Conservation (phyloP, 2,113 vertebrate genomes). For the Rutilus rutilus region DNA sequence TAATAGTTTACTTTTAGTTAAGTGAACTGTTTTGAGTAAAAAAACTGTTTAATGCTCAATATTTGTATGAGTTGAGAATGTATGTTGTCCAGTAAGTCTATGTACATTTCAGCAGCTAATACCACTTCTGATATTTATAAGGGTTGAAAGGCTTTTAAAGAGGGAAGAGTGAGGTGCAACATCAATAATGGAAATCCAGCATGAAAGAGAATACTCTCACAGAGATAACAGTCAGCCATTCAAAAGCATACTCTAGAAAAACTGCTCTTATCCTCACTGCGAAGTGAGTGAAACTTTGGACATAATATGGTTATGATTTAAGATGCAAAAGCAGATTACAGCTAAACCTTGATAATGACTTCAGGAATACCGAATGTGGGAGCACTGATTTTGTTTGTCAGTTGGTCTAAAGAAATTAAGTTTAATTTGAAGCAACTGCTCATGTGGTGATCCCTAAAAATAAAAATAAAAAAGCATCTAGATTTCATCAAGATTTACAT, state of each 20-base stretch:
- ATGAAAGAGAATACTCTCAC: constrained; percentile 57
- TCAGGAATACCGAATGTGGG: not conserved
- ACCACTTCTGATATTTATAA: constrained; percentile 57
- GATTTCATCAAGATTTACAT: no score
- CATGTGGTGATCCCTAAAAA: not conserved
- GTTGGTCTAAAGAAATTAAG: not conserved
- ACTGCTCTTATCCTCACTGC: not conserved
- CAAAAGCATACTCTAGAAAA: constrained; percentile 39
- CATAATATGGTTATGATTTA: constrained; percentile 10
- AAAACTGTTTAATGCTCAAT: not conserved
- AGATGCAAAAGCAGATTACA: constrained; percentile 21
- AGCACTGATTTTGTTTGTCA: not conserved
- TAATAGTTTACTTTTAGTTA: not conserved
- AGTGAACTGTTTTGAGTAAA: not conserved
- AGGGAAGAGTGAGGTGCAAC: constrained; percentile 35
- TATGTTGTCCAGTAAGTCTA: not conserved
- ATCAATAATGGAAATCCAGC: constrained; percentile 58
- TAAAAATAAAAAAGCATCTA: no score
- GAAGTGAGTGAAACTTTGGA: constrained; percentile 22
- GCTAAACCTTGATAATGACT: not conserved
- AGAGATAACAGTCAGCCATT: constrained; percentile 38
- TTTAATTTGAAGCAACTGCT: not conserved
- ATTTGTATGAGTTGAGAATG: not conserved
- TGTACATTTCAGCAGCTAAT: constrained; percentile 19
- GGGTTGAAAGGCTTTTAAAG: constrained; percentile 55